phyloP scores from a whole-genome alignment of 1,140 invertebrate genomes.

The Brachionus rotundiformis region DNA sequence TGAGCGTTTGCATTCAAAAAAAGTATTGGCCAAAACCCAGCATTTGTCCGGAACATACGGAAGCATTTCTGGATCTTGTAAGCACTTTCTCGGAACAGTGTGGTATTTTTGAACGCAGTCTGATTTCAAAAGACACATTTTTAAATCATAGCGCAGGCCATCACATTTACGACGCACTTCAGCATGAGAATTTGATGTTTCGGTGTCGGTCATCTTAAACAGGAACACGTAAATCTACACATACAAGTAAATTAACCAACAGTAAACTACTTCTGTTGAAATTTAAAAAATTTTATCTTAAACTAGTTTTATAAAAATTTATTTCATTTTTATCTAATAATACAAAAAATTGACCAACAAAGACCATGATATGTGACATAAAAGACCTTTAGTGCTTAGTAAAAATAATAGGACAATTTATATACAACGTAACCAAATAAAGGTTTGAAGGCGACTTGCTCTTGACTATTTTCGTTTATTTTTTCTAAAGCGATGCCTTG shows the following conservation, averaged over 20 bases:
- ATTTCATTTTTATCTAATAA: slow-evolving; percentile 8
- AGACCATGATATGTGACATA: not conserved
- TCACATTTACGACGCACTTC: slow-evolving; percentile 38
- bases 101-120: slow-evolving; percentile 42
- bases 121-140: slow-evolving; percentile 49
- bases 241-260: not conserved
- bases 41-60: slow-evolving; percentile 41
- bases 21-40: slow-evolving; percentile 35
- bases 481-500: slow-evolving; percentile 30
- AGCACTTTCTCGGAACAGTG: slow-evolving; percentile 36
- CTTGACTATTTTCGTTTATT: slow-evolving; percentile 14
- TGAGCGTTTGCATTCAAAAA: slow-evolving; percentile 52
- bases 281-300: not conserved
- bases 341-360: slow-evolving; percentile 2
- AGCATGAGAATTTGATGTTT: slow-evolving; percentile 17
- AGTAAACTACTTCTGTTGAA: slow-evolving; percentile 21
- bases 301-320: slow-evolving; percentile 21
- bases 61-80: slow-evolving; percentile 30
- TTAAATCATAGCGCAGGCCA: slow-evolving; percentile 43
- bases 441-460: not conserved
- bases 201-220: not conserved
- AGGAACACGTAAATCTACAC: not conserved
- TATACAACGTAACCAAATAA: not conserved
- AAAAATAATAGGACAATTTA: not conserved
- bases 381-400: not conserved